phyloP scores from a whole-genome alignment of 2,888 invertebrate species.

The Lithophane socia region DNA sequence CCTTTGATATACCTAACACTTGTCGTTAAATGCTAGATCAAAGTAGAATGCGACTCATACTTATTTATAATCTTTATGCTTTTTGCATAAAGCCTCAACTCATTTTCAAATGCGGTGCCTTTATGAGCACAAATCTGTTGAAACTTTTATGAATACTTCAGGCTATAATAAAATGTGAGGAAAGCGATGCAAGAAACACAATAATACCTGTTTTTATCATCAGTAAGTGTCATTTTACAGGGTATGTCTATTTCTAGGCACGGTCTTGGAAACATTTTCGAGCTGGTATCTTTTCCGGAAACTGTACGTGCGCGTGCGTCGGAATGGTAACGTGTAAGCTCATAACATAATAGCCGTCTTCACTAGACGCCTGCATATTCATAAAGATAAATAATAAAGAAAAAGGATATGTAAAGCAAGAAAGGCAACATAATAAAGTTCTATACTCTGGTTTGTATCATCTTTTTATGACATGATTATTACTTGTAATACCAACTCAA shows the following conservation, averaged over 20 bases:
- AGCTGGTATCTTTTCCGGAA: constrained; percentile 41
- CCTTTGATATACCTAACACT: neutral
- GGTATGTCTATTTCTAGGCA: constrained; percentile 14
- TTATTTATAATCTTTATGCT: constrained; percentile 14
- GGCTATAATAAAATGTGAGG: constrained; percentile 9
- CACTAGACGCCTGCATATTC: neutral
- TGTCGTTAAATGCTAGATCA: neutral
- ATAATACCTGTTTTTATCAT: constrained; percentile 50
- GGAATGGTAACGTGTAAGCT: neutral
- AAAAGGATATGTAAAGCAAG: neutral
- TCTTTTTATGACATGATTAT: constrained; percentile 40
- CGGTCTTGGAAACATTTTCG: constrained; percentile 23
- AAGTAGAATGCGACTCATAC: neutral
- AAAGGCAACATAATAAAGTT: neutral
- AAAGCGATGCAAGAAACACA: constrained; percentile 3
- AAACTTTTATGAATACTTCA: constrained; percentile 34
- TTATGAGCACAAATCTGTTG: constrained; percentile 11
- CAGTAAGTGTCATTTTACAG: constrained; percentile 46
- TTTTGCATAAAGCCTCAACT: neutral
- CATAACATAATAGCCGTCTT: neutral
- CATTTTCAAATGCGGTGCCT: constrained; percentile 7
- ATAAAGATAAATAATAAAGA: constrained; percentile 1
- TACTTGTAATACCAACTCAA: constrained; percentile 28
- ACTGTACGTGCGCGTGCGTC: neutral
- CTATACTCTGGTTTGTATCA: neutral